These are phyloP conservation scores for Potamilus streckersoni DNA, from an alignment of 1,140 invertebrate genomes.

Conservation along the genomic window DNA sequence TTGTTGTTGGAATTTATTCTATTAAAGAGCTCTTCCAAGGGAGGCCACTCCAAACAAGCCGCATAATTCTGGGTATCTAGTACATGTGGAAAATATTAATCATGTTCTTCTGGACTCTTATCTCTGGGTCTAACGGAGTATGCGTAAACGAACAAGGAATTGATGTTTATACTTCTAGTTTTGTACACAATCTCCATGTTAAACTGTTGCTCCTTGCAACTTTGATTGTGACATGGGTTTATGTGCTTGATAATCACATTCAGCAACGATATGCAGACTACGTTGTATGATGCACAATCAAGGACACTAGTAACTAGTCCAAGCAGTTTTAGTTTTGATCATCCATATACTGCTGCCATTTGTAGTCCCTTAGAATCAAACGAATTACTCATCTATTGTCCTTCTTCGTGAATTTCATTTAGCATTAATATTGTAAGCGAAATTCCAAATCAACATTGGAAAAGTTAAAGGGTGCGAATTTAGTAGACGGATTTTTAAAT, in stretches of 20 bases:
- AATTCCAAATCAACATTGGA: constrained; percentile 24
- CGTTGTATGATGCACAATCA: constrained; percentile 33
- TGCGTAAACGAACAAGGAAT: constrained; percentile 26
- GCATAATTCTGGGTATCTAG: neutral
- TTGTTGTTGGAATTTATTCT: no score
- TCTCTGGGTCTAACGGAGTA: neutral
- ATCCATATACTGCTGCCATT: constrained; percentile 37
- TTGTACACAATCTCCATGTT: constrained; percentile 28
- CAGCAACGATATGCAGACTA: constrained; percentile 19
- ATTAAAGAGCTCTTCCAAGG: no score
- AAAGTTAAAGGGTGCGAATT: constrained; percentile 12
- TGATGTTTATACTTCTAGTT: constrained; percentile 22
- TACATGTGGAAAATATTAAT: constrained; percentile 31
- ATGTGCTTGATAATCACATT: constrained; percentile 36
- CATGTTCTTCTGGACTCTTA: constrained; percentile 27
- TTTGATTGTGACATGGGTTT: constrained; percentile 27
- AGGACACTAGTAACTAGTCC: constrained; percentile 29
- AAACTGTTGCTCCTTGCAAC: constrained; percentile 30
- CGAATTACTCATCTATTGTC: neutral
- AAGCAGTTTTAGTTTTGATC: constrained; percentile 35
- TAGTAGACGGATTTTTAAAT: constrained; percentile 7
- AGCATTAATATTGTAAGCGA: constrained; percentile 30
- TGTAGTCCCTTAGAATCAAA: constrained; percentile 35
- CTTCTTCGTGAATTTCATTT: constrained; percentile 29
- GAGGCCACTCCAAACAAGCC: no score